These are phyloP conservation scores for Smittia aterrima DNA, from an alignment of 2,888 invertebrate genomes.

Conservation along the genomic window DNA sequence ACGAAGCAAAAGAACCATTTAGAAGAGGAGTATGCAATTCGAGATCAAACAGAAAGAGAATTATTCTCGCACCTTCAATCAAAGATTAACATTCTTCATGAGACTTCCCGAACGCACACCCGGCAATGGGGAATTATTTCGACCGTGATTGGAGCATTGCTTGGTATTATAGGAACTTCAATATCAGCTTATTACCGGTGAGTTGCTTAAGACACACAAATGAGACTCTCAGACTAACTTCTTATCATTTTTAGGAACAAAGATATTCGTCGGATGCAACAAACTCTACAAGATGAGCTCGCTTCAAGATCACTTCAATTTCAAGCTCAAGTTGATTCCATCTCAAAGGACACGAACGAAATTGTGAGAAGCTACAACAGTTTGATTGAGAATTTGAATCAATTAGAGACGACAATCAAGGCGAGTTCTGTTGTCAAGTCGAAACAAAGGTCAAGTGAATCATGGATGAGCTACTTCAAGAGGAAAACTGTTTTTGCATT, in stretches of 20 bases:
- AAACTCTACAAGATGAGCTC: slow-evolving; percentile 3
- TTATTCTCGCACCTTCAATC: slow-evolving; percentile 25
- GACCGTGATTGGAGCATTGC: slow-evolving; percentile 17
- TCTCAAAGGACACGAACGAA: slow-evolving; percentile 1
- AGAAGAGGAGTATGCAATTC: slow-evolving; percentile 11
- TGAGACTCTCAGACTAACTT: too few relatives aligned
- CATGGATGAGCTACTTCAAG: slow-evolving; percentile 8
- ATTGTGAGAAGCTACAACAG: not conserved
- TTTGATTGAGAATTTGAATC: slow-evolving; percentile 8
- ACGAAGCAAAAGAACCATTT: slow-evolving; percentile 1
- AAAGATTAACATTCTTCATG: slow-evolving; percentile 34
- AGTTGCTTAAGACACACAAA: too few relatives aligned
- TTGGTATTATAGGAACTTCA: slow-evolving; percentile 18
- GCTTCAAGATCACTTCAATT: too few relatives aligned
- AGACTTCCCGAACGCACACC: slow-evolving; percentile 17
- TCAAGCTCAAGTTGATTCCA: not conserved
- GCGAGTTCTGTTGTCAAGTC: not conserved
- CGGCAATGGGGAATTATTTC: slow-evolving; percentile 33
- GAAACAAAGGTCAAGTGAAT: not conserved
- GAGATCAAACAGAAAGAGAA: slow-evolving; percentile 21
- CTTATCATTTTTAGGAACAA: too few relatives aligned
- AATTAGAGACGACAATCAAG: not conserved
- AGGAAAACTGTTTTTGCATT: slow-evolving; percentile 7
- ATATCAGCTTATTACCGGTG: slow-evolving; percentile 28
- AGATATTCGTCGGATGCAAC: slow-evolving; percentile 22